phyloP scores from a whole-genome alignment of 2,113 vertebrate genomes.

The Pygoscelis antarcticus region DNA sequence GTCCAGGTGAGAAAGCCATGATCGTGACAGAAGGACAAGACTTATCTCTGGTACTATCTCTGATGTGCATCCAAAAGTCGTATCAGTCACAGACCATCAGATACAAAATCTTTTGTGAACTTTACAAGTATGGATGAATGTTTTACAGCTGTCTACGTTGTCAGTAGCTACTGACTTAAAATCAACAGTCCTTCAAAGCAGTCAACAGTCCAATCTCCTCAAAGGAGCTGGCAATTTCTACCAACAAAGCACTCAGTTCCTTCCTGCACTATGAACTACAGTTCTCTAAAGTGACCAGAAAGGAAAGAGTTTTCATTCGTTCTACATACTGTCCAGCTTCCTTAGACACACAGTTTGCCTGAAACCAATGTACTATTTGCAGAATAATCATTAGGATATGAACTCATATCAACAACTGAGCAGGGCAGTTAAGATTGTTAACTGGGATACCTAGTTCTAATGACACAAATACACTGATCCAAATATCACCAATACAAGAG shows the following conservation, averaged over 20 bases:
- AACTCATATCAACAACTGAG: background rate
- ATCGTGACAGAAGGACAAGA: background rate
- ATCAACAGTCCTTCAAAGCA: background rate
- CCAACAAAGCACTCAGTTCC: background rate
- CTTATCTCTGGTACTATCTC: background rate
- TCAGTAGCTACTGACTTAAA: background rate
- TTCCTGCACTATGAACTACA: background rate
- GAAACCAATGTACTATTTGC: background rate
- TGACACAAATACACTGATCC: background rate
- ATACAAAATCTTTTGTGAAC: background rate
- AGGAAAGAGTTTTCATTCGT: background rate
- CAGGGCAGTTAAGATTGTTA: background rate
- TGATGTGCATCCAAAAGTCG: background rate
- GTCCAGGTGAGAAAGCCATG: background rate
- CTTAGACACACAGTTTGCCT: background rate
- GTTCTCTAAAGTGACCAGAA: background rate
- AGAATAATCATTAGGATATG: background rate
- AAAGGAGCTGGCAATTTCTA: background rate
- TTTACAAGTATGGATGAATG: background rate
- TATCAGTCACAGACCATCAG: background rate
- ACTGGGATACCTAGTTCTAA: background rate
- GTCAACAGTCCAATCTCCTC: background rate
- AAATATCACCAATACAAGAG: background rate
- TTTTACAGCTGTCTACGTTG: background rate
- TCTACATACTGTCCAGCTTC: background rate